phyloP scores from a whole-genome alignment of 2,113 vertebrate species.

The Corythornis vintsioides region DNA sequence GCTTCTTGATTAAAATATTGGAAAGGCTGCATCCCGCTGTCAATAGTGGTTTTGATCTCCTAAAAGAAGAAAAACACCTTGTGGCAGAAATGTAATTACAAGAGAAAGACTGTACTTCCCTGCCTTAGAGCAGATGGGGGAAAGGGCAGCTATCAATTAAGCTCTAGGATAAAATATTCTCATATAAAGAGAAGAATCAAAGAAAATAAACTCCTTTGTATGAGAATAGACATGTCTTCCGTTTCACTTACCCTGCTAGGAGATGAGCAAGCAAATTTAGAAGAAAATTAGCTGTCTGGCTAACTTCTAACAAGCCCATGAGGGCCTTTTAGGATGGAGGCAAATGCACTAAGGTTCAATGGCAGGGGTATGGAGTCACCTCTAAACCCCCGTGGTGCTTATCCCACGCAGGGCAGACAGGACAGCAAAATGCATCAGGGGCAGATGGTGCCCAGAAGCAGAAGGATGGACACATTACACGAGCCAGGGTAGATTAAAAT shows the following conservation, averaged over 20 bases:
- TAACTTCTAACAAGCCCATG: neutral
- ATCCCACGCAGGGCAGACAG: neutral
- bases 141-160: constrained; percentile 69
- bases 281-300: neutral
- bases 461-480: neutral
- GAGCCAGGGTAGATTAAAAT: neutral
- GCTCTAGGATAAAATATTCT: constrained; percentile 43
- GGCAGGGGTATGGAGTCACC: accelerated
- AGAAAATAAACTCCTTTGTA: constrained; percentile 16
- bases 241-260: neutral
- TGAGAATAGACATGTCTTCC: neutral
- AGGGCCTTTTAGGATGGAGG: neutral
- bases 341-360: neutral
- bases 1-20: constrained; percentile 66
- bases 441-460: neutral
- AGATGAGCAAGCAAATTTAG: neutral
- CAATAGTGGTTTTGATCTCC: constrained; percentile 61
- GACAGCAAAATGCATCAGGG: neutral
- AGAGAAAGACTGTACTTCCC: constrained; percentile 28
- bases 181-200: constrained; percentile 9
- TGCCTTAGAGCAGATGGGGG: constrained; percentile 45
- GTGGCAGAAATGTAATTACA: constrained; percentile 70
- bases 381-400: neutral
- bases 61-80: constrained; percentile 57
- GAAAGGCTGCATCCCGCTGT: constrained; percentile 58